Conservation (phyloP, 2,113 vertebrate species). For the Martes martes region DNA sequence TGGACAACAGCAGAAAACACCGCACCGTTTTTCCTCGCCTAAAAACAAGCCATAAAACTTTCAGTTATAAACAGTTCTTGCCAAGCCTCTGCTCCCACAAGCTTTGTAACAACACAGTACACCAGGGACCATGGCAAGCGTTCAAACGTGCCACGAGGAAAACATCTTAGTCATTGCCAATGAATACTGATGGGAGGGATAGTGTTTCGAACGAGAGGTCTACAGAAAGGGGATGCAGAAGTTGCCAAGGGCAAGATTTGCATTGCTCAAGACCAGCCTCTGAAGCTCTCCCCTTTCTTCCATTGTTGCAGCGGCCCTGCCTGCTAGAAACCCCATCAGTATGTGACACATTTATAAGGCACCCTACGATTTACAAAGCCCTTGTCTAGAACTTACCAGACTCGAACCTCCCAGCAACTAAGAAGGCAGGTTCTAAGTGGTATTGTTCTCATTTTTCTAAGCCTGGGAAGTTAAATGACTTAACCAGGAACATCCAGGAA, state of each 20-base stretch:
- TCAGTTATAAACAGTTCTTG: conserved; percentile 26
- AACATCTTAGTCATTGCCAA: background rate
- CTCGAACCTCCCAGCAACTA: background rate
- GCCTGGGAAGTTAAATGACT: background rate
- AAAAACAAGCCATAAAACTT: conserved; percentile 31
- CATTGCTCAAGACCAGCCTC: background rate
- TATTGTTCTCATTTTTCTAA: background rate
- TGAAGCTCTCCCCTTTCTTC: background rate
- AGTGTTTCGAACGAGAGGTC: background rate
- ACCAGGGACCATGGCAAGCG: background rate
- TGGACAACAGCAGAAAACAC: conserved; percentile 24
- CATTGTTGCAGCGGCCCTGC: background rate
- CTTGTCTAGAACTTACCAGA: background rate
- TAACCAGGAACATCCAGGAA: background rate
- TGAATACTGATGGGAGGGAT: background rate
- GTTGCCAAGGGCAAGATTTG: background rate
- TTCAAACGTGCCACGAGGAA: background rate
- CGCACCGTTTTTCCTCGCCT: background rate
- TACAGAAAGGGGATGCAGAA: accelerated
- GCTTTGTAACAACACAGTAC: background rate
- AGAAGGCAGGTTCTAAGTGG: background rate
- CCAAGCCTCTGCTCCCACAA: background rate
- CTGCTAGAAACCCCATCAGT: background rate
- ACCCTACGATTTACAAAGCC: background rate
- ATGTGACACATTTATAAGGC: background rate